These are phyloP conservation scores for Galleria mellonella DNA, from an alignment of 1,140 invertebrate genomes.

Conservation along the genomic window DNA sequence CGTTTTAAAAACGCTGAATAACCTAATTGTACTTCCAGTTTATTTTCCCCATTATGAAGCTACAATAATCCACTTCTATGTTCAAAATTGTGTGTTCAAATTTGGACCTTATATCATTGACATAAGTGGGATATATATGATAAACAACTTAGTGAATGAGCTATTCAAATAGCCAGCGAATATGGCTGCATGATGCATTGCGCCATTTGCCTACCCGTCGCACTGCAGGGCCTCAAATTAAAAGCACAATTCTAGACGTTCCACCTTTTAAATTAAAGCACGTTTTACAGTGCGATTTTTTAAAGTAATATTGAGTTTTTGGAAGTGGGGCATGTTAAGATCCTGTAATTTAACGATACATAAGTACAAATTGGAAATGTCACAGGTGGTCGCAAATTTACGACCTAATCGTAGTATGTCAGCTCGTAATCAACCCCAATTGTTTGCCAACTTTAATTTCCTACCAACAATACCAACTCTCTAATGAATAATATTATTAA, in stretches of 20 bases:
- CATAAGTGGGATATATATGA: neutral
- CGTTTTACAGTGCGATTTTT: too few species aligned
- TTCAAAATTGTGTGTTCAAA: neutral
- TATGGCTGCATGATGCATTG: slow-evolving; percentile 9
- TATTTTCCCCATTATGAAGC: neutral
- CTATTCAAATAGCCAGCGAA: neutral
- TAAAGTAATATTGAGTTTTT: neutral
- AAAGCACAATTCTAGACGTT: too few species aligned
- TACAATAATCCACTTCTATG: neutral
- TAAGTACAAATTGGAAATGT: too few species aligned
- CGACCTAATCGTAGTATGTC: too few species aligned
- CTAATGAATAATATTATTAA: too few species aligned
- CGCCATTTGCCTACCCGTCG: slow-evolving; percentile 2
- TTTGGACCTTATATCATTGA: neutral
- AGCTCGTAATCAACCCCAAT: too few species aligned
- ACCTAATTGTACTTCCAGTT: neutral
- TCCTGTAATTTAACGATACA: too few species aligned
- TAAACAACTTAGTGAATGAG: neutral
- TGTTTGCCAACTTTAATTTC: too few species aligned
- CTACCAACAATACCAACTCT: too few species aligned
- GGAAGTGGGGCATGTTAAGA: neutral
- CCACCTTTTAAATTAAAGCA: too few species aligned
- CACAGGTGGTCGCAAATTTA: too few species aligned
- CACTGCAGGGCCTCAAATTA: neutral
- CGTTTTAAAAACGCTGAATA: neutral